Percentiles rank a stretch among this genome's conserved stretches.
phyloP scores from a whole-genome alignment of 1,140 invertebrate species.

The Drosophila pallidifrons region DNA sequence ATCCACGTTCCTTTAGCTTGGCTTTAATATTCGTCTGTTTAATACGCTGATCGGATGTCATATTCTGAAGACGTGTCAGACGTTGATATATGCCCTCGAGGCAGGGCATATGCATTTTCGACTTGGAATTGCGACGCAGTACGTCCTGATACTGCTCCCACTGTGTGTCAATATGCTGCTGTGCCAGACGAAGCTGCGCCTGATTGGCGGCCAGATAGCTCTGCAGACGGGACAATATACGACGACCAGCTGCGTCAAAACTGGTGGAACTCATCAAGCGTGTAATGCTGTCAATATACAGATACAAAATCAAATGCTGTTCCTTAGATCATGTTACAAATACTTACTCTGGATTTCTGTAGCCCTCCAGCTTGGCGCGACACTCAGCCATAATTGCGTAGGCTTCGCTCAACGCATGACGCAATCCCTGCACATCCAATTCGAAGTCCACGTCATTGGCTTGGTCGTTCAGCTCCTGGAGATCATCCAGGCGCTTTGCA shows the following conservation, averaged over 20 bases:
- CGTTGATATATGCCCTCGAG: conserved; percentile 89
- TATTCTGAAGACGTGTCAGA: conserved; percentile 88
- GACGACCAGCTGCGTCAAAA: conserved; percentile 86
- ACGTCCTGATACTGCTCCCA: conserved; percentile 87
- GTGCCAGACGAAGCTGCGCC: conserved; percentile 87
- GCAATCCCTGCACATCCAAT: conserved; percentile 85
- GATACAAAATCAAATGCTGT: neutral
- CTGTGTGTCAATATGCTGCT: conserved; percentile 87
- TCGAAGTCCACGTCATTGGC: conserved; percentile 84
- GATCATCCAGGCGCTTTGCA: conserved; percentile 85
- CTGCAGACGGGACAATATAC: conserved; percentile 86
- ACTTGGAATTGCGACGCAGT: conserved; percentile 84
- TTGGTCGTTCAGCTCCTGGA: conserved; percentile 86
- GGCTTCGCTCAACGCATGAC: conserved; percentile 87
- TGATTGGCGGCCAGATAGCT: conserved; percentile 88
- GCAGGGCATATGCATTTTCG: conserved; percentile 86
- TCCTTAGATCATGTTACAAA: too few species aligned
- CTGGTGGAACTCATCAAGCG: conserved; percentile 67
- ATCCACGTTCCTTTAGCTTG: conserved; percentile 68
- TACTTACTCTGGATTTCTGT: conserved; percentile 87
- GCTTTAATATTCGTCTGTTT: conserved; percentile 85
- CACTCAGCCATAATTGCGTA: conserved; percentile 89
- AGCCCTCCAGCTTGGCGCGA: conserved; percentile 85
- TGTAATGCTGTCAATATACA: conserved; percentile 49
- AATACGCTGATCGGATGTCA: conserved; percentile 86